These are phyloP conservation scores for Conops quadrifasciatus DNA, from an alignment of 2,888 invertebrate genomes.

Conservation along the genomic window DNA sequence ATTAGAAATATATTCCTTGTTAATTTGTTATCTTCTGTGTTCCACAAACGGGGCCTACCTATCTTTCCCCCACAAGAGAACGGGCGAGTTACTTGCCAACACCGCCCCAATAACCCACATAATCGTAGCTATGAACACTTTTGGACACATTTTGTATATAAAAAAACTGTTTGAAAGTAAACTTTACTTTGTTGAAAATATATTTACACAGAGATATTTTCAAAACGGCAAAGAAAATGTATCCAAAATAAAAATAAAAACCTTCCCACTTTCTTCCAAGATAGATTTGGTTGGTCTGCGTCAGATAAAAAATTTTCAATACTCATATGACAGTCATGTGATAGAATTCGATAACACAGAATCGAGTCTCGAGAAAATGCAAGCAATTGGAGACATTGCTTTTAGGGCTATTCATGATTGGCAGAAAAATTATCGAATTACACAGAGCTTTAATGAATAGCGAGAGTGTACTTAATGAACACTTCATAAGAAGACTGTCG, in stretches of 20 bases:
- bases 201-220: conserved; percentile 39
- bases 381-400: conserved; percentile 2
- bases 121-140: conserved; percentile 53
- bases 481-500: too few species aligned
- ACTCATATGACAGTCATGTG: conserved; percentile 64
- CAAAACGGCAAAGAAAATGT: conserved; percentile 23
- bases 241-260: conserved; percentile 43
- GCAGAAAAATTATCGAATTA: too few species aligned
- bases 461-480: too few species aligned
- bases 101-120: conserved; percentile 56
- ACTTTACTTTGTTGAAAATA: conserved; percentile 39
- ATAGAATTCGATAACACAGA: conserved; percentile 41
- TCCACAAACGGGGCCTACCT: conserved; percentile 52
- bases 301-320: conserved; percentile 57
- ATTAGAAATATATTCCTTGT: background rate
- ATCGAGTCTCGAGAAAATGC: too few species aligned
- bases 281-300: conserved; percentile 51
- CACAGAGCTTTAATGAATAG: too few species aligned
- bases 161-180: conserved; percentile 33
- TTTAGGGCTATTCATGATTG: too few species aligned
- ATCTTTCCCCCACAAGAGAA: conserved; percentile 69
- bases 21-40: background rate
- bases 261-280: conserved; percentile 40
- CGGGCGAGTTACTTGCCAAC: conserved; percentile 68
- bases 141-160: conserved; percentile 51